These are phyloP conservation scores for Cenopis cana DNA, from an alignment of 2,888 invertebrate species.

Conservation along the genomic window DNA sequence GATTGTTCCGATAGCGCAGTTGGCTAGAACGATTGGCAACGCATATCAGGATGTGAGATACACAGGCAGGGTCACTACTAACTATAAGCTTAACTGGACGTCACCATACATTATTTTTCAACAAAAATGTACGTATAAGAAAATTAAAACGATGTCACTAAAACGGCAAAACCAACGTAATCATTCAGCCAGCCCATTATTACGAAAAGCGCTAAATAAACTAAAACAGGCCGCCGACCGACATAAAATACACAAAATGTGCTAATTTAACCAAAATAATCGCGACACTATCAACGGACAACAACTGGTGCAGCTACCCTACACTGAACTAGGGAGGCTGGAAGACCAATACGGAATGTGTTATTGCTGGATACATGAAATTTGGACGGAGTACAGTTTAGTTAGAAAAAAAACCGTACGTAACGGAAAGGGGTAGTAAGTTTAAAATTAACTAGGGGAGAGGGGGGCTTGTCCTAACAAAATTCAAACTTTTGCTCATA, in stretches of 20 bases:
- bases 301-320: slow-evolving; percentile 45
- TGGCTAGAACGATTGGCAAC: too few species aligned
- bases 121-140: not conserved
- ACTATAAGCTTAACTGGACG: not conserved
- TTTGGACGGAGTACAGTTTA: too few species aligned
- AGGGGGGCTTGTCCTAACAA: too few species aligned
- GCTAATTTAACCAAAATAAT: slow-evolving; percentile 48
- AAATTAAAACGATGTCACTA: not conserved
- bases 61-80: too few species aligned
- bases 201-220: slow-evolving; percentile 37
- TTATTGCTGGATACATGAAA: too few species aligned
- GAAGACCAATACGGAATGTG: not conserved
- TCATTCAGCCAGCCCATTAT: slow-evolving; percentile 14
- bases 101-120: not conserved
- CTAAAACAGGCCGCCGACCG: slow-evolving; percentile 28
- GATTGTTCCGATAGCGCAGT: too few species aligned
- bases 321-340: slow-evolving; percentile 20
- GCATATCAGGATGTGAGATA: too few species aligned
- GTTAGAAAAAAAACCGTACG: too few species aligned
- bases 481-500: too few species aligned
- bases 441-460: too few species aligned
- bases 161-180: slow-evolving; percentile 13
- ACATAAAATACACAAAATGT: slow-evolving; percentile 43
- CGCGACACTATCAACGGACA: slow-evolving; percentile 45
- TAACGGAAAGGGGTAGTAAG: too few species aligned